A percentile compares a stretch with the other conserved stretches of the same genome.
These are phyloP conservation scores for Eulemur albifrons DNA, from an alignment of 2,797 vertebrate genomes.

Conservation along the genomic window DNA sequence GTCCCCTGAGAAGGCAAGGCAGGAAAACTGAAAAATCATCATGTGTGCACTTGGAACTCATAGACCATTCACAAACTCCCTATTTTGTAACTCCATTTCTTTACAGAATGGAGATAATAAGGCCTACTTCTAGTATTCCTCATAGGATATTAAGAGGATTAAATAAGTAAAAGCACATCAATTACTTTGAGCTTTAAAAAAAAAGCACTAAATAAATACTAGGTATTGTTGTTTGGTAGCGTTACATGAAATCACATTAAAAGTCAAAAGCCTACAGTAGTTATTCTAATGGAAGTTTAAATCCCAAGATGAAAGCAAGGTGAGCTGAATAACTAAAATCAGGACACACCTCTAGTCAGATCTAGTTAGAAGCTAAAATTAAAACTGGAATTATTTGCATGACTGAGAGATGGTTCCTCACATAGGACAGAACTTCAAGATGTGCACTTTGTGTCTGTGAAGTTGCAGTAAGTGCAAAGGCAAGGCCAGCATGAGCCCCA, in stretches of 20 bases:
- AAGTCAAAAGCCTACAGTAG: conserved; percentile 61
- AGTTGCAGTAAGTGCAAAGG: not conserved
- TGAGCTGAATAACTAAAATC: conserved; percentile 49
- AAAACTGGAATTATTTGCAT: conserved; percentile 36
- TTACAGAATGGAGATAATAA: conserved; percentile 64
- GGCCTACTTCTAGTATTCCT: conserved; percentile 50
- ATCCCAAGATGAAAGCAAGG: conserved; percentile 66
- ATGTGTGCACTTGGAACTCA: conserved; percentile 41
- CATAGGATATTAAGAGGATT: conserved; percentile 55
- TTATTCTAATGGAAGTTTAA: conserved; percentile 71
- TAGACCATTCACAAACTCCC: conserved; percentile 30
- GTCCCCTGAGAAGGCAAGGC: conserved; percentile 53
- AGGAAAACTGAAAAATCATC: conserved; percentile 70
- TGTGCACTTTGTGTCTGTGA: not conserved
- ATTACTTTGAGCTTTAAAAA: conserved; percentile 52
- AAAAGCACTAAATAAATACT: conserved; percentile 63
- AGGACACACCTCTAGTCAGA: conserved; percentile 38
- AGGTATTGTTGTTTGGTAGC: conserved; percentile 65
- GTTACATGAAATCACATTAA: conserved; percentile 64
- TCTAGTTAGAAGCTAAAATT: conserved; percentile 40
- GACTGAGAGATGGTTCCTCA: conserved; percentile 27
- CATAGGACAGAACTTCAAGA: not conserved
- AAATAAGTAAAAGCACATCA: conserved; percentile 67
- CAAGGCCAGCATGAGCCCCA: not conserved
- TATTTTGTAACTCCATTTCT: conserved; percentile 53